A percentile compares a stretch with the other conserved stretches of the same genome.
These are phyloP conservation scores for Poeciliopsis paucimaculata DNA, from an alignment of 2,797 vertebrate genomes.

Conservation along the genomic window DNA sequence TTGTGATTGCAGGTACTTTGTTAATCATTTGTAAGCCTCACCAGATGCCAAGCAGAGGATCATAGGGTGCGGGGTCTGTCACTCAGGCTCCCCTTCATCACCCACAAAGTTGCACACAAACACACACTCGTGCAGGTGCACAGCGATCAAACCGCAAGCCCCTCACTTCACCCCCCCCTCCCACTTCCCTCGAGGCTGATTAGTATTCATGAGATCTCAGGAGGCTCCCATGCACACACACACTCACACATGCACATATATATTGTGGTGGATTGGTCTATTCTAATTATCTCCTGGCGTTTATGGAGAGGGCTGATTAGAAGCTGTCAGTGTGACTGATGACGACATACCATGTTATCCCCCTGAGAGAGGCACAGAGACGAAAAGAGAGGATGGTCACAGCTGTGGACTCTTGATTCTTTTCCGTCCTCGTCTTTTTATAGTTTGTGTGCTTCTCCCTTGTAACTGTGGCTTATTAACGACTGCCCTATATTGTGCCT, in stretches of 20 bases:
- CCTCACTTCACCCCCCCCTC: not conserved
- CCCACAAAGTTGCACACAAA: slow-evolving; percentile 27
- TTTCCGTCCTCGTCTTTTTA: slow-evolving; percentile 53
- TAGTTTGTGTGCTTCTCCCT: slow-evolving; percentile 49
- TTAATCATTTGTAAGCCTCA: slow-evolving; percentile 80
- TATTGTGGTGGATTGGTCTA: slow-evolving; percentile 75
- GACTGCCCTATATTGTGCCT: slow-evolving; percentile 44
- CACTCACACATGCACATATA: slow-evolving; percentile 47
- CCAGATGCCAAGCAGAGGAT: slow-evolving; percentile 70
- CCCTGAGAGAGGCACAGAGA: slow-evolving; percentile 57
- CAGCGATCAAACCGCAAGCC: slow-evolving; percentile 53
- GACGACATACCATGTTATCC: slow-evolving; percentile 75
- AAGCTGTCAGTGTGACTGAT: slow-evolving; percentile 84
- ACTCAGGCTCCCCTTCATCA: slow-evolving; percentile 61
- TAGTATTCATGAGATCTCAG: slow-evolving; percentile 82
- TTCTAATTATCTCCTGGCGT: slow-evolving; percentile 82
- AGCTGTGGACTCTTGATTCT: slow-evolving; percentile 57
- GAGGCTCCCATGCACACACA: slow-evolving; percentile 49
- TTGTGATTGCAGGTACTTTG: slow-evolving; percentile 67
- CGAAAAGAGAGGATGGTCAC: slow-evolving; percentile 59
- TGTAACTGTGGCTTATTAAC: slow-evolving; percentile 47
- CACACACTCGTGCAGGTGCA: slow-evolving; percentile 64
- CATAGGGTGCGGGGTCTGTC: slow-evolving; percentile 59
- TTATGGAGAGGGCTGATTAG: slow-evolving; percentile 84
- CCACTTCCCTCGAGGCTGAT: slow-evolving; percentile 70